A percentile compares a stretch with the other conserved stretches of the same genome.
Conservation (phyloP, 1,140 invertebrate genomes). For the Potamilus streckersoni region DNA sequence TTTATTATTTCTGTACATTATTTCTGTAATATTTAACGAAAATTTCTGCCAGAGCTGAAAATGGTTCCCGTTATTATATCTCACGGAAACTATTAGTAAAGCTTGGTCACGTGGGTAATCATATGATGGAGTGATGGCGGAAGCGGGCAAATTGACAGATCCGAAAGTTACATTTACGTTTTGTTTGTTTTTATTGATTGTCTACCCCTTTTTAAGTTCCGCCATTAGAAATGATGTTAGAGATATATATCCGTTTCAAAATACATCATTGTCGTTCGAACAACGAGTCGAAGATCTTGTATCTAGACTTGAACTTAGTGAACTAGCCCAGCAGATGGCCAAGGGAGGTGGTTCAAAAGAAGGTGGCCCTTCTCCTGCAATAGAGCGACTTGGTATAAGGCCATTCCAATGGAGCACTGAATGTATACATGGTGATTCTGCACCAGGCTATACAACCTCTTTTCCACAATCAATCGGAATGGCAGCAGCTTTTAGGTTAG, state of each 20-base stretch:
- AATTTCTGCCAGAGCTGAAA: no score
- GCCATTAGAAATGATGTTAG: no score
- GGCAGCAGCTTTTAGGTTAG: slow-evolving; percentile 60
- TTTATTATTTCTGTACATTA: no score
- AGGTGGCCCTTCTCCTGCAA: slow-evolving; percentile 55
- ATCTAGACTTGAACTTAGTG: slow-evolving; percentile 51
- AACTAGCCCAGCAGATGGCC: slow-evolving; percentile 60
- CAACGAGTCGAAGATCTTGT: slow-evolving; percentile 57
- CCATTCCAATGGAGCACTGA: slow-evolving; percentile 63
- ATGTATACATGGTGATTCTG: slow-evolving; percentile 58
- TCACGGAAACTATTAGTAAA: no score
- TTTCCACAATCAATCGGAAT: slow-evolving; percentile 63
- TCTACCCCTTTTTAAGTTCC: no score
- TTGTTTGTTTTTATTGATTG: no score
- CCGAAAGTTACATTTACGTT: no score
- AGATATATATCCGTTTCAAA: slow-evolving; percentile 35
- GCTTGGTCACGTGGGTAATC: no score
- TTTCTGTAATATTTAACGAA: no score
- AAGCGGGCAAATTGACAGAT: no score
- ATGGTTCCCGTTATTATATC: no score
- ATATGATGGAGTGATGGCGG: no score
- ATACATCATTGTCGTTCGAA: slow-evolving; percentile 51
- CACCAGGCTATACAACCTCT: slow-evolving; percentile 53
- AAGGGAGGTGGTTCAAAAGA: slow-evolving; percentile 49
- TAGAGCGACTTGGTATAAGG: slow-evolving; percentile 56